Evolutionary conservation across 2,888 invertebrate species (phyloP).

Genomic region (Acleris literana): DNA sequence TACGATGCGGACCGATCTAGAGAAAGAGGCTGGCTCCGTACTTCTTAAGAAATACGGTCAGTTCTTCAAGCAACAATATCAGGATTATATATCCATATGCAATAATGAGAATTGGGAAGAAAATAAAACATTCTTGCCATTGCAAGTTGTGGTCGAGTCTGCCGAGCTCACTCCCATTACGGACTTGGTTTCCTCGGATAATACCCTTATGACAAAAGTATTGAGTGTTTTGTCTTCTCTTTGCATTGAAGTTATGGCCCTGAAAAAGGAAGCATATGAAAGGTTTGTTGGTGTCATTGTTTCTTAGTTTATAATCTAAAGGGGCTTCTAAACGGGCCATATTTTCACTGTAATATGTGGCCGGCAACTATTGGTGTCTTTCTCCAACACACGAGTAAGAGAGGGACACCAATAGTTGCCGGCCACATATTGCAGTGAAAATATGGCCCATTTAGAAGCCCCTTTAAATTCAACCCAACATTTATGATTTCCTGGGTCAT

Average conservation of each 20-base stretch:
- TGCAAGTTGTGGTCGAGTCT: conserved; percentile 68
- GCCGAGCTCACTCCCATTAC: conserved; percentile 86
- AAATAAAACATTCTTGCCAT: conserved; percentile 67
- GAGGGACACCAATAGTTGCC: no score
- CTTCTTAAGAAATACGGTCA: conserved; percentile 72
- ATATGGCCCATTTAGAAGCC: no score
- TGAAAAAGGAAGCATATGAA: conserved; percentile 87
- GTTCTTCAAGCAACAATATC: conserved; percentile 74
- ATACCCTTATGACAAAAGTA: conserved; percentile 90
- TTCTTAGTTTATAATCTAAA: no score
- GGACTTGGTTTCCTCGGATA: conserved; percentile 91
- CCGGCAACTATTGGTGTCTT: no score
- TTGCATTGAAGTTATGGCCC: conserved; percentile 88
- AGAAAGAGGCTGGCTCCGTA: conserved; percentile 71
- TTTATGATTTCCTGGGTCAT: neutral
- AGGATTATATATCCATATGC: conserved; percentile 56
- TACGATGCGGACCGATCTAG: conserved; percentile 61
- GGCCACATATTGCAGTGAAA: no score
- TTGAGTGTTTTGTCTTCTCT: conserved; percentile 90
- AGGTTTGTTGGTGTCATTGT: conserved; percentile 61
- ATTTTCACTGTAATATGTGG: no score
- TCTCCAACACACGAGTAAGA: no score
- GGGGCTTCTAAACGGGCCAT: no score
- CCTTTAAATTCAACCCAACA: no score
- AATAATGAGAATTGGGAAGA: conserved; percentile 56